Evolutionary conservation across 1,140 invertebrate genomes (phyloP), one percentile per base, ranked within the genome.

Genomic region (Archivesica marissinica): DNA sequence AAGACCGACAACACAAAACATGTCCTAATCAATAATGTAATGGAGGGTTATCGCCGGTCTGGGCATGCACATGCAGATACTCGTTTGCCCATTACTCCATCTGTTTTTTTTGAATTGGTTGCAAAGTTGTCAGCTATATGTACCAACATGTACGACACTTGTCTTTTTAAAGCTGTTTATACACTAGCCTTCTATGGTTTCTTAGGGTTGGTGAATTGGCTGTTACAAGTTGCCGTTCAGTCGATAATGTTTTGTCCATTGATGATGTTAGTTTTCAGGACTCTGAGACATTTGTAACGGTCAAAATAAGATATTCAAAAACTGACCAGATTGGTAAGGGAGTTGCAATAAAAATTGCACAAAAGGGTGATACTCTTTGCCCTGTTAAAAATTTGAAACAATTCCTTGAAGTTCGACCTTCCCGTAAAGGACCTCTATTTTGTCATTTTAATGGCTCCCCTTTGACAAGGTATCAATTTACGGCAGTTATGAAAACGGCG

Each of bases 241-340:
- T 3, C 11, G 15, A 50, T 50, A 33, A 50, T 3, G 44, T 33
- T 7, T 7, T 52, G 6, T 30, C 13, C 0, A 13, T 74, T 28
- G 17, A 9, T 3, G 47, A 74, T 52, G 68, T 74, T 0, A 0
- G 0, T 13, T 74, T 50, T 6, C 28, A 50, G 23, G 44, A 25
- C 20, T 15, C n/a, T 28, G n/a, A 20, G 47, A 0, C 0, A 33
- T 20, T 33, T 13, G 9, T 50, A 7, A 35, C 61, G 30, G 0
- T 86, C 33, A 59, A 17, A 47, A 1, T 85, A 15, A 17, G 25
- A 17, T 59, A 44, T 35, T 82, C 47, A 44, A 82, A 82, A 38
- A 74, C 64, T 3, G 66, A 83, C 28, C 56, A 83, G 52, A 20
- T 13, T 61, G 70, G 54, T 4, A 23, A 33, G 17, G 41, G 54